Conservation (phyloP, 1,140 invertebrate species). For the Chlorops oryzae region DNA sequence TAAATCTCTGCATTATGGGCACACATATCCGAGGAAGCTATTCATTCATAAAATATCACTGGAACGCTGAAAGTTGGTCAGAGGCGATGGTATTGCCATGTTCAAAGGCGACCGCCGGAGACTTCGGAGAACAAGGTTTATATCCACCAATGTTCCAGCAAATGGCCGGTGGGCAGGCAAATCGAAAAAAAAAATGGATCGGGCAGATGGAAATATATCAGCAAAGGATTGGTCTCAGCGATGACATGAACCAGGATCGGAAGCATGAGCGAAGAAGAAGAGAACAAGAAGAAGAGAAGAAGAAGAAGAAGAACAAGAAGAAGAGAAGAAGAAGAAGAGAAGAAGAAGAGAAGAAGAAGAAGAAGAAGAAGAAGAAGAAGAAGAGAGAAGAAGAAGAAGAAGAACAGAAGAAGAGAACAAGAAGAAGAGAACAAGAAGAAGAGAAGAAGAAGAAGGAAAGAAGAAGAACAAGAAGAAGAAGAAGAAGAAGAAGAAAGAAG, state of each 20-base stretch:
- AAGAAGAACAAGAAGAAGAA: neutral
- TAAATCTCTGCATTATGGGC: too few species aligned
- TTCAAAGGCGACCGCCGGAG: too few species aligned
- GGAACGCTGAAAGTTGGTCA: too few species aligned
- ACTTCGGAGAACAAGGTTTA: too few species aligned
- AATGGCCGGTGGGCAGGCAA: too few species aligned
- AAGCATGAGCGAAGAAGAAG: too few species aligned
- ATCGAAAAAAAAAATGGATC: neutral
- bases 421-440: neutral
- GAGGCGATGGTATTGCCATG: too few species aligned
- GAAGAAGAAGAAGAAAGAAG: neutral
- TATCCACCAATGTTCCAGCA: too few species aligned
- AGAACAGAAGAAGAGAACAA: neutral
- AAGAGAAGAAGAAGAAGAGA: neutral
- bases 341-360: neutral
- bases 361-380: neutral
- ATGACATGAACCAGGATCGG: neutral
- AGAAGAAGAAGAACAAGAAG: neutral
- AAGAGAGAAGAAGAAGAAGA: neutral
- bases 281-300: neutral
- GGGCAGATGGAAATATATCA: neutral
- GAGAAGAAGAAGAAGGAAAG: neutral
- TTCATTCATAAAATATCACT: too few species aligned
- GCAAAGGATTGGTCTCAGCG: neutral
- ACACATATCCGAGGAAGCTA: too few species aligned